Evolutionary conservation across 2,888 invertebrate species (phyloP), one percentile per base, ranked within the genome.

Genomic region (Bugulina stolonifera): DNA sequence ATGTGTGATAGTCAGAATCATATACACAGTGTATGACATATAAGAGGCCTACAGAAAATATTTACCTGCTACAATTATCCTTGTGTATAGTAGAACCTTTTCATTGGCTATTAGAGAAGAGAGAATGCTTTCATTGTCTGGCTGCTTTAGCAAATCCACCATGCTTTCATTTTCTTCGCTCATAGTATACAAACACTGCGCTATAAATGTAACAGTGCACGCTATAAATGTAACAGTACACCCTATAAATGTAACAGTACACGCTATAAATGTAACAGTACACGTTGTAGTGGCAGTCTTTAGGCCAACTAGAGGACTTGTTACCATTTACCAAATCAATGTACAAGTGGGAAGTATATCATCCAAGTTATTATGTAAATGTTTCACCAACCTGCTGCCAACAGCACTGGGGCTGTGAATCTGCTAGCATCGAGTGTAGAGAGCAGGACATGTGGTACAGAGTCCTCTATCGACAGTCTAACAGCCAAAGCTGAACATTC

Each of bases 401-500:
- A 64, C 2, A 64, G 32, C 14, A 64, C 64, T 22, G 27, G 10
- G 2, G 64, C 29, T 25, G 64, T 10, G 32, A 14, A 34, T 3
- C 14, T 64, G 32, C n/a, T 10, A 14, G 5, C 32, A 25, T 64
- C 5, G 10, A 64, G 14, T 2, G 5, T 5, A 32, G 64, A 25
- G 2, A 64, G 18, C 32, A 64, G 64, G 32, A 32, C 64, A 5
- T 64, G 64, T 3, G 64, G 64, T 64, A 64, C 27, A 64, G 64
- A 64, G 34, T 64, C 64, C 32, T 64, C 64, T 14, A 64, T 27
- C 10, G 64, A 27, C 29, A 64, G 27, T 3, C 64, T 2, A 18
- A 64, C 64, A 34, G 64, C 64, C 29, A 64, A 32, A n/a, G 64
- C 64, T 32, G 64, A 64, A n/a, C 64, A 64, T 27, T 64, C 64